Evolutionary conservation across 2,113 vertebrate species (phyloP), one percentile per base, ranked within the genome.

Genomic region (Pontoporia blainvillei): DNA sequence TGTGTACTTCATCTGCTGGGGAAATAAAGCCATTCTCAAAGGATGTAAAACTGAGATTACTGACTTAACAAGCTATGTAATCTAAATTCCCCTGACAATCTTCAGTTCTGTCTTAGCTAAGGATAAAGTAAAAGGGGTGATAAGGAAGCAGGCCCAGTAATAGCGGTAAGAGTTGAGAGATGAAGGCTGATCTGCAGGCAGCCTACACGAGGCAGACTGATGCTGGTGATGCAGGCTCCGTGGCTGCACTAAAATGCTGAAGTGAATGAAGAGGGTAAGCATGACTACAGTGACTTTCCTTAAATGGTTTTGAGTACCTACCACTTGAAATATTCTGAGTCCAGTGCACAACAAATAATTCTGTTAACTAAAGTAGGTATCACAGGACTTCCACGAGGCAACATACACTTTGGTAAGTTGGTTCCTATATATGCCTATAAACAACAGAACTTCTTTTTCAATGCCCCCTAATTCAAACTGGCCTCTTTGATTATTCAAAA

Each of bases 401-500:
- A 49, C 6, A 66, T 2, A 9, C 4, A 69, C 27, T 12, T 15
- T 12, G 36, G 72, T 54, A 76, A 81, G 13, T 10, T 66, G 92
- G n/a, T 44, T 62, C 72, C 90, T 67, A 25, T 36, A 23, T 49
- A 5, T 79, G 36, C 75, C 23, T 67, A 2, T 34, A 78, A 78
- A 92, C 21, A 39, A 81, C 59, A 76, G 57, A 39, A 59, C 86
- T 90, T 76, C 66, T 75, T 71, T 91, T 88, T 81, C 66, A 78
- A 12, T 18, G 36, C 59, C 23, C 82, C 29, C 8, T 61, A 27
- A 69, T 59, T 79, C 46, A 75, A 7, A 46, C 23, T 2, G 23
- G 39, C 62, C 12, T 81, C 71, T 46, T 83, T 25, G 46, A 25
- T 61, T 89, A 89, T 54, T 61, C 62, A 64, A 13, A 91, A 82